Evolutionary conservation across 2,888 invertebrate species (phyloP).

Genomic region (Lacanobia wlatinum): DNA sequence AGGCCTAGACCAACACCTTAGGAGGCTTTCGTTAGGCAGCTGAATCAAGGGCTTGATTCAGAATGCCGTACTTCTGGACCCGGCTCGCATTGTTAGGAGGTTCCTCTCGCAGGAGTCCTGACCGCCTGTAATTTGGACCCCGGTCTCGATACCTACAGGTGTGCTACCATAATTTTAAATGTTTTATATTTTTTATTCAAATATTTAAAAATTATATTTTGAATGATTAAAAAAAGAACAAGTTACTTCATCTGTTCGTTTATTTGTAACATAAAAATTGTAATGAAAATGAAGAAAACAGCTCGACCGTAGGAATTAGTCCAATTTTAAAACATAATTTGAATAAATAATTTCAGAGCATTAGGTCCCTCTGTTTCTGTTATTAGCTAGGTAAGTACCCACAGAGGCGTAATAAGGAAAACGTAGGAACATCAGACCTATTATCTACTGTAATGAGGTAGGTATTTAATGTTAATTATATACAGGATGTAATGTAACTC

Average conservation of each 20-base stretch:
- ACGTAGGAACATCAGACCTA: conserved; percentile 75
- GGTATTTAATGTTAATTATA: conserved; percentile 87
- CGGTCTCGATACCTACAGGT: not conserved
- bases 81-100: not conserved
- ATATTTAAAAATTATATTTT: too few relatives aligned
- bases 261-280: not conserved
- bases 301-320: not conserved
- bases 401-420: conserved; percentile 81
- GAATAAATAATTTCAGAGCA: conserved; percentile 27
- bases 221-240: too few relatives aligned
- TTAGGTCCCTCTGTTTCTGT: conserved; percentile 31
- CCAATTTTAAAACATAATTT: conserved; percentile 28
- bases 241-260: not conserved
- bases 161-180: too few relatives aligned
- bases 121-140: not conserved
- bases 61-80: not conserved
- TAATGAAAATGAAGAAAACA: not conserved
- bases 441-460: conserved; percentile 87
- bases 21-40: not conserved
- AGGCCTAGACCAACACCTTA: not conserved
- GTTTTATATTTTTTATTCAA: too few relatives aligned
- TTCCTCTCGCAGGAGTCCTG: not conserved
- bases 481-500: conserved; percentile 83
- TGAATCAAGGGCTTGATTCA: not conserved
- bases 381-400: conserved; percentile 40